Base-by-base conservation (phyloP, 2,888 invertebrate genomes). In the Crepidodera aurea region DNA sequence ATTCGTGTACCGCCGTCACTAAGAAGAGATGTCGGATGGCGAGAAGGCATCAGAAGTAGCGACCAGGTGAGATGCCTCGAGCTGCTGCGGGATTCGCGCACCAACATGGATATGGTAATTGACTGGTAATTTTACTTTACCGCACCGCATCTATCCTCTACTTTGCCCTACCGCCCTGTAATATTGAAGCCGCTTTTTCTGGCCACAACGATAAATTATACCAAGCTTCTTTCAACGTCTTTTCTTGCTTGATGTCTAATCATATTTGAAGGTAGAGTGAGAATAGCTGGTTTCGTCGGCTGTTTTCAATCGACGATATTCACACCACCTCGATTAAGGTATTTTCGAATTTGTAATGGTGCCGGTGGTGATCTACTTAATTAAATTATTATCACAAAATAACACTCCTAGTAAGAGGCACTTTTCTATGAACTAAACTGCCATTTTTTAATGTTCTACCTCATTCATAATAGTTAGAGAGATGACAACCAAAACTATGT, bases 141-240 rank as follows among this genome's bases (percentile, higher is more conserved):
- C 51, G 51, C 39, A 53, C 48, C 58, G 53, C 48, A 27, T 34
- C 19, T 12, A 40, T 25, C 54, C 50, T 60, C 50, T 60, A 60
- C 51, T 76, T 75, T 73, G 64, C 71, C 71, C 67, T 66, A 76
- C 78, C 78, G 79, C 79, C 77, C 77, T 79, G 74, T 79, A 79
- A 79, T 79, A 78, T 77, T 70, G 71, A 70, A 70, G 72, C 78
- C 78, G 79, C 78, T 65, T 50, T 59, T 64, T 65, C 67, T 67
- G 65, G 65, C 64, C 65, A 59, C 64, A 40, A 44, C 60, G 42
- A 67, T 60, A 44, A 51, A 62, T 60, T 67, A 55, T 34, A 67
- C 65, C 64, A 13, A 40, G 54, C 60, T 60, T 48, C 60, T 60
- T 60, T 60, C 54, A 48, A 60, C 54, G 59, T 51, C 40, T 59